Base-by-base conservation (phyloP, 2,797 vertebrate genomes). In the Crenuchus spilurus region DNA sequence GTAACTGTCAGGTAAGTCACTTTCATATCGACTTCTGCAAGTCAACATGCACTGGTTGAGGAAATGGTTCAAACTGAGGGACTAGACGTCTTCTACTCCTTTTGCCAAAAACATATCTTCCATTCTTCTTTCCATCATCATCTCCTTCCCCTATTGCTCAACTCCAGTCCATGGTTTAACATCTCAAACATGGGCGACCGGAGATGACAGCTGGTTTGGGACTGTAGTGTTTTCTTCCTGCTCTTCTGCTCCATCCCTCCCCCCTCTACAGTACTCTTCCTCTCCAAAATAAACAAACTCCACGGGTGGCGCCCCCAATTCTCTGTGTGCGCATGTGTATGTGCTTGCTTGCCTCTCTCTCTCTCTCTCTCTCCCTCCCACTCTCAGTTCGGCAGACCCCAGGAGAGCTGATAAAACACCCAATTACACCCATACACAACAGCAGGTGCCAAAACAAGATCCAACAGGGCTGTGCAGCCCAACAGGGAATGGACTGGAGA, bases 221-320 rank as follows among this genome's bases (percentile, higher is more conserved):
- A 68, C 26, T 52, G 55, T 28, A 24, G 9, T 42, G 10, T 49
- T 39, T 24, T 39, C 18, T 22, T 68, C 52, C 14, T 39, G 44
- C 54, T 20, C 35, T 63, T 28, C 22, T 22, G 7, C 33, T 6
- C 37, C 2, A 1, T 7, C 22, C 30, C 22, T 18, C n/a, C 54
- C 54, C 46, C 46, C 11, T 67, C 13, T 16, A 35, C 22, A 58
- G 39, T 46, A 26, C 35, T 24, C 54, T 46, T 11, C 30, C 22
- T n/a, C 37, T 55, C 48, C 37, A 70, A 62, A 69, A 70, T 63
- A 75, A 61, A 75, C 74, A 75, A 63, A 39, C 66, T 69, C 66
- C 28, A 26, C 11, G 58, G 65, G 57, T 70, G 57, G 41, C 28
- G 8, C 37, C 41, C 26, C 46, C 28, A 13, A 20, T 5, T 31